phyloP scores from a whole-genome alignment of 2,797 vertebrate species.

The Pangasius larnaudii region DNA sequence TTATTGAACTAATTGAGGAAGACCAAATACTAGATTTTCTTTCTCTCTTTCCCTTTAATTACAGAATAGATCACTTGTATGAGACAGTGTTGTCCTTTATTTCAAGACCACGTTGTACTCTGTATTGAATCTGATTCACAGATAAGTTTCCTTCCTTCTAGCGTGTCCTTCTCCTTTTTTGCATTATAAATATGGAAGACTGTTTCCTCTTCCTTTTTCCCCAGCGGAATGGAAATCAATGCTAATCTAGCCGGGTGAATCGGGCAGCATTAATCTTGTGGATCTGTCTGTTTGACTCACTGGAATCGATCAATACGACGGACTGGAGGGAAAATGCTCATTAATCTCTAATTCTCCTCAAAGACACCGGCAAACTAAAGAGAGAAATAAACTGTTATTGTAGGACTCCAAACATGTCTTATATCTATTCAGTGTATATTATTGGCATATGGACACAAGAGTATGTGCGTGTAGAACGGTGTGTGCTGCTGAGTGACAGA shows the following conservation, averaged over 20 bases:
- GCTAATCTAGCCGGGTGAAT: constrained; percentile 74
- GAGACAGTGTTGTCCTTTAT: background rate
- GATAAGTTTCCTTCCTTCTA: constrained; percentile 8
- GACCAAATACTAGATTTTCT: background rate
- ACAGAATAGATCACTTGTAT: background rate
- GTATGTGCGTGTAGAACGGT: background rate
- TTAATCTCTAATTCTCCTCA: constrained; percentile 67
- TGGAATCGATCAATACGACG: constrained; percentile 78
- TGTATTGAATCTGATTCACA: background rate
- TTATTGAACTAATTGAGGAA: background rate
- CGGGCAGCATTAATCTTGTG: constrained; percentile 76
- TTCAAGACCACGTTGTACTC: background rate
- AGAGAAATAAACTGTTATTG: constrained; percentile 37
- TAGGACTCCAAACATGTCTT: background rate
- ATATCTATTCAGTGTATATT: background rate
- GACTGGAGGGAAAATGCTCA: constrained; percentile 73
- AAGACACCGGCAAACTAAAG: constrained; percentile 24
- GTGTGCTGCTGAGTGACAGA: background rate
- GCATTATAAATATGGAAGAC: constrained; percentile 37
- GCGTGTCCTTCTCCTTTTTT: constrained; percentile 1
- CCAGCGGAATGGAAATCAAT: constrained; percentile 79
- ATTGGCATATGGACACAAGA: background rate
- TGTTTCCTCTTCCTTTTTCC: constrained; percentile 58
- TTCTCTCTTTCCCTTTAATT: background rate
- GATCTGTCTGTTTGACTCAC: constrained; percentile 67